phyloP scores from a whole-genome alignment of 2,113 vertebrate species.

The Halichoerus grypus region DNA sequence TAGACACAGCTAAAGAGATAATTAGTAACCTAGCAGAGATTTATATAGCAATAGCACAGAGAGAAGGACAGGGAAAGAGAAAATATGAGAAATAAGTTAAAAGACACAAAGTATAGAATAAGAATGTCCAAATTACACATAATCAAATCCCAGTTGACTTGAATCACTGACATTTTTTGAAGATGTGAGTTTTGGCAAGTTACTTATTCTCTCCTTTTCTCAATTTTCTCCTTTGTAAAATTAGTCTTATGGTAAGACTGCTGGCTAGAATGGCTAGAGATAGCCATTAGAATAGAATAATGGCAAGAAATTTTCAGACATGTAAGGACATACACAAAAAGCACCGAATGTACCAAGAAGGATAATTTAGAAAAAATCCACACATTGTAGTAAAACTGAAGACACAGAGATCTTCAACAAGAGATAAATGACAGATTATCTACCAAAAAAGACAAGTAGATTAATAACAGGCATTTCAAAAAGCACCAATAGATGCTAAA shows the following conservation, averaged over 20 bases:
- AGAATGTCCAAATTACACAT: neutral
- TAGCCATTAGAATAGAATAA: neutral
- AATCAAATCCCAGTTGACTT: neutral
- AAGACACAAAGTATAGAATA: neutral
- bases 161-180: neutral
- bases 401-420: neutral
- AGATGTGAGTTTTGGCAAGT: neutral
- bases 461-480: neutral
- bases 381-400: neutral
- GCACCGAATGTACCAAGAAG: neutral
- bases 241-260: neutral
- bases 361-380: neutral
- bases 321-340: neutral
- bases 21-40: neutral
- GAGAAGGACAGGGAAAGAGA: neutral
- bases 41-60: neutral
- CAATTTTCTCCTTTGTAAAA: neutral
- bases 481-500: neutral
- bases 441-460: neutral
- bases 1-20: neutral
- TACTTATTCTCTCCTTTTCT: neutral
- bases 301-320: neutral
- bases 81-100: conserved; percentile 12
- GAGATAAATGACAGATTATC: neutral
- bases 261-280: neutral